These are phyloP conservation scores for Oreochromis tanganicae DNA, from an alignment of 2,113 vertebrate species.

Conservation along the genomic window DNA sequence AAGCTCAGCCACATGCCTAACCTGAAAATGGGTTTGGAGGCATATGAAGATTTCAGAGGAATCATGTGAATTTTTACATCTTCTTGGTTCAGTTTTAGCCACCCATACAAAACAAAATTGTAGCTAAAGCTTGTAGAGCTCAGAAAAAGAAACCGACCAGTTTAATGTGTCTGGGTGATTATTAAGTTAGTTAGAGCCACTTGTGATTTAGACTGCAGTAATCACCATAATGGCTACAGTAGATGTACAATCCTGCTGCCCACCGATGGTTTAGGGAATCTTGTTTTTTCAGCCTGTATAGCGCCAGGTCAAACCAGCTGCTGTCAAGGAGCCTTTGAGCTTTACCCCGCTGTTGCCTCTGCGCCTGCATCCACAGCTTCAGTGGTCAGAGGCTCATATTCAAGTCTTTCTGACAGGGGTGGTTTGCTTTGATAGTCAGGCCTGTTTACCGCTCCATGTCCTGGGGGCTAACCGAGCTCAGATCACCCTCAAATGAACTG, in stretches of 20 bases:
- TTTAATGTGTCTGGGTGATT: background rate
- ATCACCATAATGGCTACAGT: conserved; percentile 34
- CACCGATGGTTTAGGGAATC: conserved; percentile 24
- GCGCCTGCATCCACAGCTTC: conserved; percentile 26
- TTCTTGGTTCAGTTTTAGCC: background rate
- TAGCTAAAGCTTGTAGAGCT: background rate
- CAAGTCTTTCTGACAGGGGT: conserved; percentile 67
- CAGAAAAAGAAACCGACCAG: background rate
- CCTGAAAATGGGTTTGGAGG: background rate
- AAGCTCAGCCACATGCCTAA: background rate
- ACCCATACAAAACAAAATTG: background rate
- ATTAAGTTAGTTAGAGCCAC: conserved; percentile 6
- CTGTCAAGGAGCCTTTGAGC: conserved; percentile 40
- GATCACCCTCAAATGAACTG: conserved; percentile 72
- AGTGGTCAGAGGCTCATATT: conserved; percentile 64
- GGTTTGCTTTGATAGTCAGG: conserved; percentile 72
- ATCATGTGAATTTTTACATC: background rate
- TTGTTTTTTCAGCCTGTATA: conserved; percentile 27
- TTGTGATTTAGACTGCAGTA: background rate
- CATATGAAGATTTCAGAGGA: background rate
- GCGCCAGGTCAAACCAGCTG: conserved; percentile 14
- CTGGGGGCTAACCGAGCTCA: conserved; percentile 62
- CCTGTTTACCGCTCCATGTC: conserved; percentile 70
- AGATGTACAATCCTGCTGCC: background rate
- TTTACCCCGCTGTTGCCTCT: conserved; percentile 31